Evolutionary conservation across 2,797 vertebrate genomes (phyloP), one percentile per base, ranked within the genome.

Genomic region (Sebastes iracundus): DNA sequence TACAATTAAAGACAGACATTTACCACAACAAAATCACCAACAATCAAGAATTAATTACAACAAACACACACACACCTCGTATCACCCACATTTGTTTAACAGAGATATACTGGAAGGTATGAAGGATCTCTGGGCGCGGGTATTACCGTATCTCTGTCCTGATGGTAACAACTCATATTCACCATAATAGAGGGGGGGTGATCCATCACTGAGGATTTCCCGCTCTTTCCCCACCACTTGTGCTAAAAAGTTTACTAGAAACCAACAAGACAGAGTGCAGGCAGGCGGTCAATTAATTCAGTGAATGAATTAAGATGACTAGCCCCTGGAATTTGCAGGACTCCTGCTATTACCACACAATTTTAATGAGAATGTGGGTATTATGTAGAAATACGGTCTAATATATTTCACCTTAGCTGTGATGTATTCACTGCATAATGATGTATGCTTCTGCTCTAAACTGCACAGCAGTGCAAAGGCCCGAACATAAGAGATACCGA

Each of bases 401-500:
- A 80, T 28, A 38, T 12, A 20, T 7, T 49, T 28, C 4, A 68
- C 14, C n/a, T 56, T 28, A 25, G 18, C 6, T 38, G 14, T 22
- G 5, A 59, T 53, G 27, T 14, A 69, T 64, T 61, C 32, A 25
- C 16, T 13, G n/a, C 11, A 14, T 33, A 25, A 25, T 69, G 62
- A 64, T 69, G 33, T n/a, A 23, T 66, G 4, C 38, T 25, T 30
- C 27, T 79, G 53, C 28, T 56, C 9, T 46, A 23, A 65, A 60
- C 58, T 61, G 27, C 75, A 60, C 25, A 63, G 33, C 63, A 65
- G 38, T 80, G 72, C 72, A 72, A 59, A 72, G 66, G 67, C 22
- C 25, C 18, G 2, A 56, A 62, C 64, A 59, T 42, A 10, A 74
- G 74, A 66, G 77, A 89, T 62, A 67, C 35, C 6, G 42, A 79